These are phyloP conservation scores for Tuta absoluta DNA, from an alignment of 2,888 invertebrate genomes.

Conservation along the genomic window DNA sequence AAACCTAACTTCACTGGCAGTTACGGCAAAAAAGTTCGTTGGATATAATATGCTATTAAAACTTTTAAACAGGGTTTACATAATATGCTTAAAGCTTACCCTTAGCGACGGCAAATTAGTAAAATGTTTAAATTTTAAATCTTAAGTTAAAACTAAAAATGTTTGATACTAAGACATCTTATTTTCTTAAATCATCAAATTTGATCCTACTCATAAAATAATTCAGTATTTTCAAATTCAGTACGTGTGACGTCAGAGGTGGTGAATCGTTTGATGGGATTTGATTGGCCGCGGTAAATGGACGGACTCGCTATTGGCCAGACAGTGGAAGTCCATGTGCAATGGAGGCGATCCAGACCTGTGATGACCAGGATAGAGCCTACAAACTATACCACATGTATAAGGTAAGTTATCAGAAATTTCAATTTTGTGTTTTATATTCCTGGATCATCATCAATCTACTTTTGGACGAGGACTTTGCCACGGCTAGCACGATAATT, in stretches of 20 bases:
- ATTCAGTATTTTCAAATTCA: slow-evolving; percentile 25
- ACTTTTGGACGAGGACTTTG: too few relatives aligned
- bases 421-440: not conserved
- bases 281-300: slow-evolving; percentile 51
- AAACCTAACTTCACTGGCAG: not conserved
- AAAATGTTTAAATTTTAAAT: too few relatives aligned
- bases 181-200: not conserved
- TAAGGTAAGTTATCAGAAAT: slow-evolving; percentile 57
- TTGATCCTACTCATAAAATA: slow-evolving; percentile 15
- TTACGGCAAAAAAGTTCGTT: not conserved
- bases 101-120: not conserved
- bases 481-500: too few relatives aligned
- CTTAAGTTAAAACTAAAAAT: too few relatives aligned
- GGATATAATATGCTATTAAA: not conserved
- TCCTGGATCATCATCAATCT: too few relatives aligned
- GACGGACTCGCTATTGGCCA: slow-evolving; percentile 53
- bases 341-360: slow-evolving; percentile 67
- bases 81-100: not conserved
- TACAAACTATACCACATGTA: slow-evolving; percentile 74
- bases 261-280: slow-evolving; percentile 14
- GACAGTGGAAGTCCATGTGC: slow-evolving; percentile 51
- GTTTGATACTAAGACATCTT: too few relatives aligned
- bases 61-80: not conserved
- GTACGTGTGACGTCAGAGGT: slow-evolving; percentile 7
- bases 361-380: slow-evolving; percentile 65